Evolutionary conservation across 2,888 invertebrate genomes (phyloP).

Genomic region (Fragum fragum): DNA sequence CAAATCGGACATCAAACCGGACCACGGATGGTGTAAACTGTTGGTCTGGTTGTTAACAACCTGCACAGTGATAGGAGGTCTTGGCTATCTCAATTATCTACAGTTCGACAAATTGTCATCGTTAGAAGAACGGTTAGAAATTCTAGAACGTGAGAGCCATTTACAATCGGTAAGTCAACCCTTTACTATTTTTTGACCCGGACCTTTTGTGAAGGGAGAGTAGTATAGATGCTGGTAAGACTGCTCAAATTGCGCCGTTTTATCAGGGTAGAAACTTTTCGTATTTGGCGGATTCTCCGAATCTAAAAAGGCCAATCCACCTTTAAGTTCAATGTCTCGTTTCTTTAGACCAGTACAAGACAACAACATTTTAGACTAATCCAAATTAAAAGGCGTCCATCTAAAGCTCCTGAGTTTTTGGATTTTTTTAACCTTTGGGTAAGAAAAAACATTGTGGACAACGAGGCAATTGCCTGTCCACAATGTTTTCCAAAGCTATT

Average conservation of each 20-base stretch:
- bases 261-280: neutral
- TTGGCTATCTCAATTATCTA: constrained; percentile 4
- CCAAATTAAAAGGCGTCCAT: no score
- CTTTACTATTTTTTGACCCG: neutral
- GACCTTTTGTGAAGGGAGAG: neutral
- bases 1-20: no score
- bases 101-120: neutral
- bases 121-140: neutral
- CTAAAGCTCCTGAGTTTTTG: no score
- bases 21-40: neutral
- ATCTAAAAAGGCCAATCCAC: no score
- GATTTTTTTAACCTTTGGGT: no score
- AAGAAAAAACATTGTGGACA: no score
- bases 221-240: neutral
- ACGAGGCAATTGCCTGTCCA: no score
- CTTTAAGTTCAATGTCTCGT: no score
- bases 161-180: neutral
- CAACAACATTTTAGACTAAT: no score
- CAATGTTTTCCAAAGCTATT: no score
- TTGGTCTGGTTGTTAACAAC: neutral
- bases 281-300: neutral
- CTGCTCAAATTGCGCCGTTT: neutral
- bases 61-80: neutral
- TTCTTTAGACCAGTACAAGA: no score
- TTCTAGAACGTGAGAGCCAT: neutral